These are phyloP conservation scores for Nicator chloris DNA, from an alignment of 2,113 vertebrate species.

Conservation along the genomic window DNA sequence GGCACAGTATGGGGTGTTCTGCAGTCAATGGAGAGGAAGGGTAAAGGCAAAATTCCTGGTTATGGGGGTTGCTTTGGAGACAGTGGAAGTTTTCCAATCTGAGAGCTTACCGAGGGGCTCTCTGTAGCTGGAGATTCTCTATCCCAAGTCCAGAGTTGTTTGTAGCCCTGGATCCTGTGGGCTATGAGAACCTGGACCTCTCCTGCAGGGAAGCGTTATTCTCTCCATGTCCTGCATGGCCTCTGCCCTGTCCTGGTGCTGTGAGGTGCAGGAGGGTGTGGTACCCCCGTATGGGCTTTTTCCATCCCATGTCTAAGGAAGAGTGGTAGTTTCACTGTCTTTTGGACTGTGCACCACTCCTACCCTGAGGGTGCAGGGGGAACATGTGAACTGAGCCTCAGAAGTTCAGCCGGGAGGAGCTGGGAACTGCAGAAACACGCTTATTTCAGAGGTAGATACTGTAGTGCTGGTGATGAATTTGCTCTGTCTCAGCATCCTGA, in stretches of 20 bases:
- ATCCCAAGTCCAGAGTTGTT: background rate
- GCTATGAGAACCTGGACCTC: background rate
- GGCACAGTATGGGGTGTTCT: background rate
- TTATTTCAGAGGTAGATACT: background rate
- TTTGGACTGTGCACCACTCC: background rate
- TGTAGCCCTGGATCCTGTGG: background rate
- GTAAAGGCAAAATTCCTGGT: background rate
- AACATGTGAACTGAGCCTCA: background rate
- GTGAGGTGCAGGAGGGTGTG: background rate
- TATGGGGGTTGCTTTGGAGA: background rate
- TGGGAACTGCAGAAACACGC: background rate
- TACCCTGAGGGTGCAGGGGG: background rate
- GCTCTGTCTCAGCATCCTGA: background rate
- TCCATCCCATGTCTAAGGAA: background rate
- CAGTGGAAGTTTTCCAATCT: background rate
- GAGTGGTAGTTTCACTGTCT: background rate
- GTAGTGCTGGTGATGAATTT: background rate
- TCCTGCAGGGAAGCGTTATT: background rate
- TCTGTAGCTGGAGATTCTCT: background rate
- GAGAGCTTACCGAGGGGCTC: background rate
- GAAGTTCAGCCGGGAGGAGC: fast-evolving
- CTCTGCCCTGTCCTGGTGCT: background rate
- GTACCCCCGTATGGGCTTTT: fast-evolving
- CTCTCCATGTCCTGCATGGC: fast-evolving
- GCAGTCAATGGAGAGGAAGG: background rate